phyloP scores from a whole-genome alignment of 1,140 invertebrate genomes.

The Drosophila bocki region DNA sequence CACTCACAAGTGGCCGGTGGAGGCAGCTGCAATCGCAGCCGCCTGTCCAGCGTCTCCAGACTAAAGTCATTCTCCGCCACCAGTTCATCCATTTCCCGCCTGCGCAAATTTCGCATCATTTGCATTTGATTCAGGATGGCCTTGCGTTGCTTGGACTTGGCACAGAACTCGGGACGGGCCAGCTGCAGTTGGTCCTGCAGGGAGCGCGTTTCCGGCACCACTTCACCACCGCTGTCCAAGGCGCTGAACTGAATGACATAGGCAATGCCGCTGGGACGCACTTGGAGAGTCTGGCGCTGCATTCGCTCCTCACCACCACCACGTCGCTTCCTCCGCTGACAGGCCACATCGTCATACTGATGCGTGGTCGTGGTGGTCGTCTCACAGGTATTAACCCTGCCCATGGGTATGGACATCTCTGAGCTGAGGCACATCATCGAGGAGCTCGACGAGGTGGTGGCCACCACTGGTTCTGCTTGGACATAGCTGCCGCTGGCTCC shows the following conservation, averaged over 20 bases:
- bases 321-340: conserved; percentile 11
- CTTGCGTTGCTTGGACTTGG: conserved; percentile 75
- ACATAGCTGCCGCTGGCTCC: conserved; percentile 31
- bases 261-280: conserved; percentile 53
- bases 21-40: conserved; percentile 56
- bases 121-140: conserved; percentile 81
- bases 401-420: conserved; percentile 80
- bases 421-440: conserved; percentile 79
- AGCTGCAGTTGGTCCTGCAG: conserved; percentile 76
- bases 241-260: conserved; percentile 61
- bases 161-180: conserved; percentile 69
- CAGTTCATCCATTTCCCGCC: conserved; percentile 68
- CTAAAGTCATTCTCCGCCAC: conserved; percentile 49
- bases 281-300: conserved; percentile 38
- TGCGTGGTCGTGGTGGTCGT: conserved; percentile 70
- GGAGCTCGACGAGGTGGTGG: conserved; percentile 37
- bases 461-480: conserved; percentile 8
- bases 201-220: conserved; percentile 20
- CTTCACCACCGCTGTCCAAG: conserved; percentile 13
- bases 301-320: neutral
- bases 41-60: conserved; percentile 61
- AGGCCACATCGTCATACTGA: conserved; percentile 79
- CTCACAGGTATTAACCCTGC: conserved; percentile 50
- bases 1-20: conserved; percentile 70
- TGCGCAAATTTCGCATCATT: conserved; percentile 61